phyloP scores from a whole-genome alignment of 2,888 invertebrate species.

The Cheilosia soror region DNA sequence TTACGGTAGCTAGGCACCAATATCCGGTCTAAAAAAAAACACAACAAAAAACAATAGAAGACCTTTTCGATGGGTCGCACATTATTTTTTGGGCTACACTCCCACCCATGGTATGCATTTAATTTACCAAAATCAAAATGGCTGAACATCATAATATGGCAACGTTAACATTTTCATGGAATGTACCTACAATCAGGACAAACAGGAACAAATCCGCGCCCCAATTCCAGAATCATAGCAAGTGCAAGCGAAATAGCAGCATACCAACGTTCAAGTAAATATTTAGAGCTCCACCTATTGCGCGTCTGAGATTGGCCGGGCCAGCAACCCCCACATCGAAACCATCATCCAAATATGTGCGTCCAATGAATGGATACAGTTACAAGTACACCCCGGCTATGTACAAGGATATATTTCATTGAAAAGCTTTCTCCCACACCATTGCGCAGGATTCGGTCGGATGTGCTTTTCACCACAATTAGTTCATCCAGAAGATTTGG shows the following conservation, averaged over 20 bases:
- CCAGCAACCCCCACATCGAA: conserved; percentile 43
- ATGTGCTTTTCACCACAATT: conserved; percentile 70
- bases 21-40: conserved; percentile 37
- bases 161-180: conserved; percentile 72
- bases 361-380: conserved; percentile 70
- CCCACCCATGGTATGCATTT: conserved; percentile 32
- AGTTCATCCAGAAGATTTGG: conserved; percentile 1
- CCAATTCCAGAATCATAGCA: conserved; percentile 48
- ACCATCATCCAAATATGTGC: conserved; percentile 40
- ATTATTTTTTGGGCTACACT: conserved; percentile 8
- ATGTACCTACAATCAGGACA: conserved; percentile 64
- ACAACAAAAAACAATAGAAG: conserved; percentile 55
- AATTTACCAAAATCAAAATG: conserved; percentile 71
- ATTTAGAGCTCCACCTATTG: conserved; percentile 70
- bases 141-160: conserved; percentile 69
- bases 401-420: conserved; percentile 47
- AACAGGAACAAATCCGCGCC: conserved; percentile 61
- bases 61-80: conserved; percentile 19
- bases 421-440: conserved; percentile 15
- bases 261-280: conserved; percentile 59
- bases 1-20: conserved; percentile 60
- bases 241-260: conserved; percentile 72
- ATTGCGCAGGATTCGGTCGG: conserved; percentile 55
- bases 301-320: conserved; percentile 63
- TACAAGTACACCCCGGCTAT: conserved; percentile 51